These are phyloP conservation scores for Ellobius talpinus DNA, from an alignment of 2,113 vertebrate genomes.

Conservation along the genomic window DNA sequence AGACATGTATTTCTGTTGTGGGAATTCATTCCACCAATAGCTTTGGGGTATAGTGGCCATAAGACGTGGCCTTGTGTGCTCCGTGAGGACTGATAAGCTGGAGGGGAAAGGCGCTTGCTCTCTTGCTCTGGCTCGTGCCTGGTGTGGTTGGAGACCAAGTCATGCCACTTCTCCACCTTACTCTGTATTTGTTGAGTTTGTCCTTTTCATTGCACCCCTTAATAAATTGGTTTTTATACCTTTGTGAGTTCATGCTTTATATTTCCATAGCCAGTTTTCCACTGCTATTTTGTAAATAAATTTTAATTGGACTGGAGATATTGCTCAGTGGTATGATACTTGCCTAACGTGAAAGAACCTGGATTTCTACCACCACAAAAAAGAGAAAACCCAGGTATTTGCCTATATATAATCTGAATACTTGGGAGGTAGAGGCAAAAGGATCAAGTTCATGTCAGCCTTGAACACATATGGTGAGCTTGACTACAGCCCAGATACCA, in stretches of 20 bases:
- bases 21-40: too few relatives aligned
- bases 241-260: too few relatives aligned
- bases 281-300: background rate
- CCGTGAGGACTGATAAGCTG: too few relatives aligned
- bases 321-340: background rate
- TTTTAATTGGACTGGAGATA: background rate
- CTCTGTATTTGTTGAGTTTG: too few relatives aligned
- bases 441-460: background rate
- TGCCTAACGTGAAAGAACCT: background rate
- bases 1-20: background rate
- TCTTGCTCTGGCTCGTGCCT: too few relatives aligned
- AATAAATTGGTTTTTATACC: too few relatives aligned
- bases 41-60: too few relatives aligned
- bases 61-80: too few relatives aligned
- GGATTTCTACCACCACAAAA: background rate
- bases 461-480: background rate
- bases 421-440: background rate
- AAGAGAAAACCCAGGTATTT: background rate
- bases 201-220: too few relatives aligned
- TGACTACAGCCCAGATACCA: background rate
- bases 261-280: background rate
- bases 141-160: too few relatives aligned
- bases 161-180: too few relatives aligned
- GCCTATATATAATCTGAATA: background rate
- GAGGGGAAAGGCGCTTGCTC: too few relatives aligned